Evolutionary conservation across 1,140 invertebrate genomes (phyloP), one percentile per base, ranked within the genome.

Genomic region (Melipona quadrifasciata): DNA sequence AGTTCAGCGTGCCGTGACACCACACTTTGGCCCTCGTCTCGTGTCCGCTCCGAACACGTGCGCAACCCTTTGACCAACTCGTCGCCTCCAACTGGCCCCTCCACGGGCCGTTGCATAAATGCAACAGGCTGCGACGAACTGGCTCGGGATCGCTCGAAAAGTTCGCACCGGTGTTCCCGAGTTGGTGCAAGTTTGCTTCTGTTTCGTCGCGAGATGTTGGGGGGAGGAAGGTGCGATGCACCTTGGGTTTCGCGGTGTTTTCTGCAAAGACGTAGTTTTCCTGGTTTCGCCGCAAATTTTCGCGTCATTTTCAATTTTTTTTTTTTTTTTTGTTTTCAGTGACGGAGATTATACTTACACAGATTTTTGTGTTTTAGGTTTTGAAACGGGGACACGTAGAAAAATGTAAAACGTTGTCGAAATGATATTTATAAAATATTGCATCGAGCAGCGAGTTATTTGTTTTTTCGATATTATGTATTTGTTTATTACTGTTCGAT

Each of bases 1-100:
- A 82, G 61, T 75, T 76, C 84, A 85, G 47, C 71, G 73, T 88
- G 70, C 51, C 87, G 79, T 88, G 79, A 88, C 87, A 85, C 87
- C 81, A 76, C 75, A 55, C 70, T 82, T 72, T 21, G 70, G 67
- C 27, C 65, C 1, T 8, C 72, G 80, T 87, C 21, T 80, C 27
- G 24, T 51, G 51, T 24, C 31, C 47, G 27, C 34, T 57, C 19
- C 0, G 55, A 55, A 84, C 82, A 84, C 76, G 82, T 80, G 82
- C 76, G 75, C 82, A 79, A 80, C 82, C 82, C 82, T 65, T 73
- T 65, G 67, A 73, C 47, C 65, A 71, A 8, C 58, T 77, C 58
- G 74, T 64, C 74, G 39, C 58, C 31, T 34, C 21, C 16, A 14
- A 39, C 68, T 8, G 14, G 39, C 14, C 21, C 24, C 24, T n/a